Evolutionary conservation across 2,888 invertebrate species (phyloP).

Genomic region (Monoplex corrugatus): DNA sequence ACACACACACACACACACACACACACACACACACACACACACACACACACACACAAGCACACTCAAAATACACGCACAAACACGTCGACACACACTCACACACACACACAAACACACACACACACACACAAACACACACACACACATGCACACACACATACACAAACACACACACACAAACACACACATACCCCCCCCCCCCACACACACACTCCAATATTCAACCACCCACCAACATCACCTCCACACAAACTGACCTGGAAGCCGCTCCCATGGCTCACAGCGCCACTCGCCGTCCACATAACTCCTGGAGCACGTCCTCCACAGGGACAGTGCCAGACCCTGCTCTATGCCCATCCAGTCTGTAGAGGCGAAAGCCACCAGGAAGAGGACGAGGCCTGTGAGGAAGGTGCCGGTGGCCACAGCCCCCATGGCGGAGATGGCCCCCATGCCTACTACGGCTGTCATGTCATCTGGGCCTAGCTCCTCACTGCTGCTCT

Average conservation of each 20-base stretch:
- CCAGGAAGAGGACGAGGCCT: constrained; percentile 59
- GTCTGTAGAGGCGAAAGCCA: constrained; percentile 61
- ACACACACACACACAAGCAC: too few species aligned
- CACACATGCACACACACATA: not conserved
- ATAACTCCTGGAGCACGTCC: constrained; percentile 56
- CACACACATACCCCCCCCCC: not conserved
- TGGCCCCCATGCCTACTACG: constrained; percentile 32
- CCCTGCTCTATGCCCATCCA: constrained; percentile 62
- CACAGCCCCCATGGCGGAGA: constrained; percentile 57
- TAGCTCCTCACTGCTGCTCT: constrained; percentile 31
- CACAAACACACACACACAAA: not conserved
- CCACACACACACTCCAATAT: not conserved
- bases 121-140: not conserved
- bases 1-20: not conserved
- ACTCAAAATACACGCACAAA: too few species aligned
- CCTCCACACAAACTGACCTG: constrained; percentile 55
- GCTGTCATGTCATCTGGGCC: not conserved
- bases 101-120: too few species aligned
- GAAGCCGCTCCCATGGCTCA: constrained; percentile 55
- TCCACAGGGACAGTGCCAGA: constrained; percentile 59
- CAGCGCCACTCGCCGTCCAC: constrained; percentile 57
- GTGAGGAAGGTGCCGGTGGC: constrained; percentile 57
- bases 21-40: not conserved
- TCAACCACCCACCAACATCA: not conserved
- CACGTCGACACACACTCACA: not conserved